Conservation (phyloP, 2,797 vertebrate genomes). For the Rousettus madagascariensis region DNA sequence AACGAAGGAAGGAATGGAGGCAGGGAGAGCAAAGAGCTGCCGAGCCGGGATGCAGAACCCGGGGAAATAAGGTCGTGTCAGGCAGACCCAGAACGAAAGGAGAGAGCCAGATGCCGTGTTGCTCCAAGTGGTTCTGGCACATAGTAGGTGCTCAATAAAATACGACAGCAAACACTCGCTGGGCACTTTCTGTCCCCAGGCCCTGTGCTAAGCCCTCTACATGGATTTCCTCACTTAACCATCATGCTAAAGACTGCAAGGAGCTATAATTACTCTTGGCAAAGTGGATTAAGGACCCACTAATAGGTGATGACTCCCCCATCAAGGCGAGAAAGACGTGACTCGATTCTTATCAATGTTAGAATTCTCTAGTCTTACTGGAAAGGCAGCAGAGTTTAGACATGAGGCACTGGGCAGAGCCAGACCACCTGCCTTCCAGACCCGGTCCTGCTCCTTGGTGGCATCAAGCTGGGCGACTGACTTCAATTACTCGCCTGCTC, state of each 20-base stretch:
- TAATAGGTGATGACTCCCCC: background rate
- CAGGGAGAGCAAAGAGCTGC: background rate
- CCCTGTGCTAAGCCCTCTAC: background rate
- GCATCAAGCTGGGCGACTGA: background rate
- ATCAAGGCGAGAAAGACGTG: background rate
- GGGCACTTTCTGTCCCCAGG: background rate
- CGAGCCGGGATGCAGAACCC: fast-evolving
- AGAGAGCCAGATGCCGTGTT: fast-evolving
- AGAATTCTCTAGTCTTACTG: background rate
- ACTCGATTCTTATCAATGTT: background rate
- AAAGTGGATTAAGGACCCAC: background rate
- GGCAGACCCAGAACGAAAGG: background rate
- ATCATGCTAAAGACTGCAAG: background rate
- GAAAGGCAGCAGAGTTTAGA: background rate
- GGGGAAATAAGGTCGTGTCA: background rate
- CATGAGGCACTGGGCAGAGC: background rate
- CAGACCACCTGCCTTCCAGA: background rate
- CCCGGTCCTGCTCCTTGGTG: background rate
- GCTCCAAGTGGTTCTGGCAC: background rate
- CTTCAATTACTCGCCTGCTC: background rate
- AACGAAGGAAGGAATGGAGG: background rate
- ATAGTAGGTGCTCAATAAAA: background rate
- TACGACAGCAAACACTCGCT: fast-evolving
- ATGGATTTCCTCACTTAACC: background rate
- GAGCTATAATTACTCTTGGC: background rate